Base-by-base conservation (phyloP, 1,140 invertebrate genomes). In the Telenomus remus region DNA sequence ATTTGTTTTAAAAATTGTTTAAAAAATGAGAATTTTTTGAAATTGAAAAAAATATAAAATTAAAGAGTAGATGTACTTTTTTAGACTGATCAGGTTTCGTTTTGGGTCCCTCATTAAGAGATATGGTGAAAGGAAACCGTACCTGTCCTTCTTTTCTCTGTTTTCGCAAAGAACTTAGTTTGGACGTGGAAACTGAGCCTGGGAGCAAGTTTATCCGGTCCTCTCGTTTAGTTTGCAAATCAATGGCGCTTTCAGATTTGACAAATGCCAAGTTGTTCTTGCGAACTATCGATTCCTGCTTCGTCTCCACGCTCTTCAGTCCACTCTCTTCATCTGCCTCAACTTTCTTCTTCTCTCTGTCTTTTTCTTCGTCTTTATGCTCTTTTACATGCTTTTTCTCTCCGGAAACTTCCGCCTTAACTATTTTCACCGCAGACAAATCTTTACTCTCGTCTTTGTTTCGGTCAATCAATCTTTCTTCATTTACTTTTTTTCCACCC, bases 51-150 rank as follows among this genome's bases (percentile, higher is more conserved):
- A n/a, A 27, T 27, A 27, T 3, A 27, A 27, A 27, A 27, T 27
- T 1, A 27, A 6, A 27, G 2, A 27, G 19, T 9, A 9, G n/a
- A 39, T 39, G 8, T 39, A 39, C 9, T 39, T 39, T 39, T 2
- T 39, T 39, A 2, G 6, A 27, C 6, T 6, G 19, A 27, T 27
- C 19, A 1, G 19, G 19, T 3, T 27, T 27, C 6, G 37, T 76
- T 4, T 75, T 49, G 8, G 14, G 13, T 47, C 15, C 64, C 0
- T 51, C 51, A 13, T 14, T 76, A 33, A 79, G 77, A 0, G 80
- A 79, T n/a, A 85, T 83, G 11, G 85, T 85, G 37, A 83, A 85
- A 0, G 82, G 80, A 42, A 80, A 83, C 37, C 81, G 82, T 39
- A 85, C 79, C 15, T 80, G 83, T 15, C 53, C 73, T 35, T 79